A percentile compares a stretch with the other conserved stretches of the same genome.
phyloP scores from a whole-genome alignment of 2,888 invertebrate genomes.

The Noctuana brunneofusca region DNA sequence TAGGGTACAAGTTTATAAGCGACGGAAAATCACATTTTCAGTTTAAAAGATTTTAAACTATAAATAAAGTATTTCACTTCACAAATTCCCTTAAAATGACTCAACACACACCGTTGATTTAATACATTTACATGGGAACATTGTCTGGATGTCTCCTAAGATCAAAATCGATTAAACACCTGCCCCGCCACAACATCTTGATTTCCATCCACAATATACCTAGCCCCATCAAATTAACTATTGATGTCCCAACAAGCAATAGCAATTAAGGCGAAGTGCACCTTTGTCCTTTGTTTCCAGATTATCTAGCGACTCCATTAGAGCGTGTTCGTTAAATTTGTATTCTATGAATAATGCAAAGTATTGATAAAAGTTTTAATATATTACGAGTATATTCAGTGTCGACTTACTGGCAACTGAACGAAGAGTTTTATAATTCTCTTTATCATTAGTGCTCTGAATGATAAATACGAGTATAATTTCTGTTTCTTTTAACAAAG shows the following conservation, averaged over 20 bases:
- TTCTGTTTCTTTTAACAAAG: too few species aligned
- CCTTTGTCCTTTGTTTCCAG: constrained; percentile 25
- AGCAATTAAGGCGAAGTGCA: constrained; percentile 31
- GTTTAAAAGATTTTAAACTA: too few species aligned
- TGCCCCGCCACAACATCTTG: constrained; percentile 5
- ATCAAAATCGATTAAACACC: not conserved
- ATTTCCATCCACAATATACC: constrained; percentile 16
- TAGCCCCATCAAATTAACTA: constrained; percentile 26
- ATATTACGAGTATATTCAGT: too few species aligned
- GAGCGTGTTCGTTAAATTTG: constrained; percentile 22
- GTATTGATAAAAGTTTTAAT: not conserved
- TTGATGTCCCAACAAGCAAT: constrained; percentile 29
- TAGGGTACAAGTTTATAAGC: too few species aligned
- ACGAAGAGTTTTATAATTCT: too few species aligned
- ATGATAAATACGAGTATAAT: too few species aligned
- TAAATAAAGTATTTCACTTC: too few species aligned
- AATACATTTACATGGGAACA: not conserved
- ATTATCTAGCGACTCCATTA: constrained; percentile 28
- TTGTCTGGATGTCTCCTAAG: not conserved
- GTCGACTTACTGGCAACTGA: too few species aligned
- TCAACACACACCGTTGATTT: not conserved
- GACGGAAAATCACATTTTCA: too few species aligned
- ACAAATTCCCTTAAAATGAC: too few species aligned
- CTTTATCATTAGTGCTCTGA: too few species aligned
- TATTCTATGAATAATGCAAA: constrained; percentile 8